Percentiles rank a stretch among this genome's conserved stretches.
phyloP scores from a whole-genome alignment of 2,113 vertebrate genomes.

The Pholis gunnellus region DNA sequence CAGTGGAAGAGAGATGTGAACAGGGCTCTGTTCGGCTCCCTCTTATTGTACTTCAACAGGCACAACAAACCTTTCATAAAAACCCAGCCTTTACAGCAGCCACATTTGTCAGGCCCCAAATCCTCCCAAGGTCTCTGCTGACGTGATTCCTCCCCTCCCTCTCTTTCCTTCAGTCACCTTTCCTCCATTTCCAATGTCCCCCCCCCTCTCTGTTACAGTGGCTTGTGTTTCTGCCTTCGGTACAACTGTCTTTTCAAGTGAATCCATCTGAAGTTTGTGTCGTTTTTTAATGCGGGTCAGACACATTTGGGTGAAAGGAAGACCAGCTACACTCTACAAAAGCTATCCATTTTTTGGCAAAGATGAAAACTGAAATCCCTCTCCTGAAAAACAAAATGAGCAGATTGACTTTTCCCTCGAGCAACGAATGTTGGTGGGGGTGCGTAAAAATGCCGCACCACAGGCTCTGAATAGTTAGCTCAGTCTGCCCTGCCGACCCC shows the following conservation, averaged over 20 bases:
- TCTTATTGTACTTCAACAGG: conserved; percentile 13
- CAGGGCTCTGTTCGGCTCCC: conserved; percentile 1
- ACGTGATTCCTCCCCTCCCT: neutral
- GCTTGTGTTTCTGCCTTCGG: neutral
- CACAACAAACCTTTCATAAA: conserved; percentile 15
- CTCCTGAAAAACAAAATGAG: conserved; percentile 25
- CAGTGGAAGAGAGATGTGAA: conserved; percentile 16
- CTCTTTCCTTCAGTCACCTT: conserved; percentile 18
- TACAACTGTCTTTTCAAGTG: neutral
- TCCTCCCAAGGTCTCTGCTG: conserved; percentile 30
- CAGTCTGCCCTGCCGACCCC: conserved; percentile 26
- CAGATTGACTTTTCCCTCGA: neutral
- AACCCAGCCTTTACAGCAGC: conserved; percentile 16
- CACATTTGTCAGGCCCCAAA: conserved; percentile 40
- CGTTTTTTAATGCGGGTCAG: neutral
- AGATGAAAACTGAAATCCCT: conserved; percentile 18
- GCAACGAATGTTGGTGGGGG: neutral
- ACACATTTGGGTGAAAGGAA: conserved; percentile 27
- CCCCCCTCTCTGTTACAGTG: neutral
- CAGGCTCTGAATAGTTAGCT: conserved; percentile 24
- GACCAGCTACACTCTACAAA: neutral
- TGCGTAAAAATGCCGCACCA: neutral
- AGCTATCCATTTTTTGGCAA: conserved; percentile 24
- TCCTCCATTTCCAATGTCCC: conserved; percentile 1
- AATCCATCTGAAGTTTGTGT: conserved; percentile 7